These are phyloP conservation scores for Aricia agestis DNA, from an alignment of 1,140 invertebrate species.

Conservation along the genomic window DNA sequence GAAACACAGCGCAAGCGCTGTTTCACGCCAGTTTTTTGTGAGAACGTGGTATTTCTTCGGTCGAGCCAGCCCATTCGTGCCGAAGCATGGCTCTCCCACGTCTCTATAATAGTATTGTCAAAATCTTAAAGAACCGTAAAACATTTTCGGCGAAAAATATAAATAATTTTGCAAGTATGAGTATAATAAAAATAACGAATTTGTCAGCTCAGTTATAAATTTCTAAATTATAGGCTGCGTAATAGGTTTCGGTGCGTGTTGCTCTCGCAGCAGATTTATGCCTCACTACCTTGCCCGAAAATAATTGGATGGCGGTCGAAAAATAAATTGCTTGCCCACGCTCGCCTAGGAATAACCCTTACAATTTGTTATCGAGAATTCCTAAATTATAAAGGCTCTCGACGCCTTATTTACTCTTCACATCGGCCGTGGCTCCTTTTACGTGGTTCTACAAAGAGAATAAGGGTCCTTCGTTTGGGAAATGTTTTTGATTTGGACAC, in stretches of 20 bases:
- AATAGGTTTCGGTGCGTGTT: constrained; percentile 50
- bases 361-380: constrained; percentile 63
- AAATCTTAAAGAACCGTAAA: too few species aligned
- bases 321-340: constrained; percentile 60
- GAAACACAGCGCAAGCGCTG: too few species aligned
- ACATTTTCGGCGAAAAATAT: too few species aligned
- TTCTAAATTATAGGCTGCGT: constrained; percentile 31
- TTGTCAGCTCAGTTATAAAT: constrained; percentile 13
- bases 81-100: too few species aligned
- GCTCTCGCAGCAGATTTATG: constrained; percentile 54
- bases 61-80: too few species aligned
- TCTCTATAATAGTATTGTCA: too few species aligned
- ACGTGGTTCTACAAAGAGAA: constrained; percentile 19
- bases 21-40: too few species aligned
- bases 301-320: constrained; percentile 71
- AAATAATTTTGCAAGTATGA: too few species aligned
- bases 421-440: constrained; percentile 24
- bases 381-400: constrained; percentile 48
- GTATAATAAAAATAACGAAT: not conserved
- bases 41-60: too few species aligned
- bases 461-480: constrained; percentile 13
- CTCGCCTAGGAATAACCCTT: constrained; percentile 48
- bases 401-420: constrained; percentile 38
- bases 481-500: not conserved
- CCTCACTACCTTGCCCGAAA: constrained; percentile 63